Conservation (phyloP, 2,888 invertebrate species). For the Cynaeus angustus region DNA sequence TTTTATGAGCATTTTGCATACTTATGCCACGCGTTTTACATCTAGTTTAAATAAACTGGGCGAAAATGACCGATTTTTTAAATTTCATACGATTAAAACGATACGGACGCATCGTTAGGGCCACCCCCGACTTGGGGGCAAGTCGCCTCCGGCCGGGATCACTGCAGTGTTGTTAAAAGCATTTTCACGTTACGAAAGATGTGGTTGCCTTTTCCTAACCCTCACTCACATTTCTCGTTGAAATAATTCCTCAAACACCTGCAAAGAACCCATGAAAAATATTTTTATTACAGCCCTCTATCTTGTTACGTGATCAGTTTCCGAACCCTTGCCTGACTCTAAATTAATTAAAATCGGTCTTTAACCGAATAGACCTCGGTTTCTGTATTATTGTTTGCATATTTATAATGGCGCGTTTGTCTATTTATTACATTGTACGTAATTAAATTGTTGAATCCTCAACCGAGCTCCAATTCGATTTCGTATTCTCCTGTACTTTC, state of each 20-base stretch:
- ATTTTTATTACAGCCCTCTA: constrained; percentile 40
- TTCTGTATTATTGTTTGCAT: constrained; percentile 43
- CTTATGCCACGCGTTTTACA: constrained; percentile 42
- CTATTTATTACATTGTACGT: constrained; percentile 46
- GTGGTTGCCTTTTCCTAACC: constrained; percentile 51
- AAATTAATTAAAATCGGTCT: constrained; percentile 65
- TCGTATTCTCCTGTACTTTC: constrained; percentile 9
- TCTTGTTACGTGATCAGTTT: constrained; percentile 49
- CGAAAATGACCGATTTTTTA: constrained; percentile 23
- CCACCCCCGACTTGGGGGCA: constrained; percentile 12
- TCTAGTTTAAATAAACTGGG: constrained; percentile 26
- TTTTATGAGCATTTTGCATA: constrained; percentile 53
- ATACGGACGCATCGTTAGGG: constrained; percentile 14
- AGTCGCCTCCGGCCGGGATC: constrained; percentile 61
- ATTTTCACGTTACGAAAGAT: constrained; percentile 66
- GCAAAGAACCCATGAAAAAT: constrained; percentile 41
- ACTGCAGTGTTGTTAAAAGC: constrained; percentile 67
- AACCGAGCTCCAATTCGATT: constrained; percentile 32
- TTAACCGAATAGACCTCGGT: constrained; percentile 30
- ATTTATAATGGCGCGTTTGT: constrained; percentile 44
- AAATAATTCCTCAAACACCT: constrained; percentile 42
- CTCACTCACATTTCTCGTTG: constrained; percentile 38
- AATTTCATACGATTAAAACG: constrained; percentile 22
- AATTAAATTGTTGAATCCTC: constrained; percentile 41
- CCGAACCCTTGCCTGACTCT: constrained; percentile 64